Evolutionary conservation across 1,140 invertebrate genomes (phyloP).

Genomic region (Caenorhabditis brenneri): DNA sequence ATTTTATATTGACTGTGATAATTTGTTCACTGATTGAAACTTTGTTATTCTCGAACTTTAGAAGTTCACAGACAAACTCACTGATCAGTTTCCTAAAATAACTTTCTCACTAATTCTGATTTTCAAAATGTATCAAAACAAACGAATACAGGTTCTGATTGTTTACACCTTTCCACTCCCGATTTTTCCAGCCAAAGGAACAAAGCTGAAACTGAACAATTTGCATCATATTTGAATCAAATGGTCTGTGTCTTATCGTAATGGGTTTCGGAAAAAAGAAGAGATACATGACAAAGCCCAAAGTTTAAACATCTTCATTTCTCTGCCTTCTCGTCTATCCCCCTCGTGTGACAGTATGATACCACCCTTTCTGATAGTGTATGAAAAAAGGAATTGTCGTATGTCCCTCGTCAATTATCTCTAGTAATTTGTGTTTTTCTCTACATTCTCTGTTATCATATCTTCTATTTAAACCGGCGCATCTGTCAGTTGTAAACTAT

Average conservation of each 20-base stretch:
- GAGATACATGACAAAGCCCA: slow-evolving; percentile 14
- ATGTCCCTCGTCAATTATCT: not conserved
- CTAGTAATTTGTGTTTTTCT: slow-evolving; percentile 17
- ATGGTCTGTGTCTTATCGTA: slow-evolving; percentile 29
- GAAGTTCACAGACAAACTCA: not conserved
- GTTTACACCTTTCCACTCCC: not conserved
- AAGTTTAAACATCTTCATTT: slow-evolving; percentile 37
- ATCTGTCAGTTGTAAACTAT: slow-evolving; percentile 39
- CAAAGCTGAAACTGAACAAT: not conserved
- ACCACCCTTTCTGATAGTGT: slow-evolving; percentile 34
- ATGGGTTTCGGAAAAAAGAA: not conserved
- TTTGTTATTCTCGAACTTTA: not conserved
- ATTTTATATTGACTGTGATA: too few species aligned
- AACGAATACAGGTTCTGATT: not conserved
- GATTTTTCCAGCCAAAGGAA: not conserved
- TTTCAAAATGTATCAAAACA: not conserved
- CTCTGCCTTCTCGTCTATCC: slow-evolving; percentile 29
- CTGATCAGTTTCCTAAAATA: not conserved
- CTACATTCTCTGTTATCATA: slow-evolving; percentile 8
- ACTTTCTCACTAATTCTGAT: not conserved
- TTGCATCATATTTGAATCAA: slow-evolving; percentile 35
- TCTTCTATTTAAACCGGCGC: slow-evolving; percentile 40
- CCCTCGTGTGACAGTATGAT: slow-evolving; percentile 37
- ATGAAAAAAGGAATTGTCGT: not conserved
- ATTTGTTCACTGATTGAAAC: not conserved